Percentiles rank a stretch among this genome's conserved stretches.
Evolutionary conservation across 2,888 invertebrate genomes (phyloP).

Genomic region (Spicauda simplicius): DNA sequence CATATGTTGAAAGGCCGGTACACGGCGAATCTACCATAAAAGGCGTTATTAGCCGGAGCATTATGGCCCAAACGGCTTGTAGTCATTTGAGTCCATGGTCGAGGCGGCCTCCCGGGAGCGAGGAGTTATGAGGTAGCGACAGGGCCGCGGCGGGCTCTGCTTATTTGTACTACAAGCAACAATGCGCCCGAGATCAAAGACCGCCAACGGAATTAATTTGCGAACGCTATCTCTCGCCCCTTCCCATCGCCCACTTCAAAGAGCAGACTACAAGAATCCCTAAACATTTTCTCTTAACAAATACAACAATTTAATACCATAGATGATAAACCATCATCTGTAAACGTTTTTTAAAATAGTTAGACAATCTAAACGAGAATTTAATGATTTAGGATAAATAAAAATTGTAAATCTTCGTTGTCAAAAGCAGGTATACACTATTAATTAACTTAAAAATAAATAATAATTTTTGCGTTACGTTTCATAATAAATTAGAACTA

Average conservation of each 20-base stretch:
- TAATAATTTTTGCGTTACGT: too few species aligned
- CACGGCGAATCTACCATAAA: conserved; percentile 9
- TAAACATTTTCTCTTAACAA: conserved; percentile 46
- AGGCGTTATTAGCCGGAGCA: conserved; percentile 1
- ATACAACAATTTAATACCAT: conserved; percentile 55
- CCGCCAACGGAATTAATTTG: conserved; percentile 74
- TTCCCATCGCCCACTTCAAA: conserved; percentile 45
- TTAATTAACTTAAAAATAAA: too few species aligned
- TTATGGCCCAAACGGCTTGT: conserved; percentile 21
- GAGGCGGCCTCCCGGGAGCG: conserved; percentile 18
- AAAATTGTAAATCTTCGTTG: too few species aligned
- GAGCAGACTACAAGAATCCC: conserved; percentile 47
- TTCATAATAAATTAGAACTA: too few species aligned
- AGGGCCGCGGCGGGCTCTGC: conserved; percentile 45
- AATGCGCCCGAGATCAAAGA: conserved; percentile 75
- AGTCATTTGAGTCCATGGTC: conserved; percentile 18
- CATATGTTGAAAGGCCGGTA: conserved; percentile 1
- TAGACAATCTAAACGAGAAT: neutral
- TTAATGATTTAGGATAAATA: too few species aligned
- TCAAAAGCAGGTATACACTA: too few species aligned
- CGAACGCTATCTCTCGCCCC: conserved; percentile 64
- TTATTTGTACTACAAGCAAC: conserved; percentile 74
- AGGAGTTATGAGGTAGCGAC: conserved; percentile 13
- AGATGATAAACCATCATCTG: conserved; percentile 45
- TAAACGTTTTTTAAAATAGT: neutral